phyloP scores from a whole-genome alignment of 30 jellyfish, hydroid and myxozoan species.

The Sanderia malayensis region DNA sequence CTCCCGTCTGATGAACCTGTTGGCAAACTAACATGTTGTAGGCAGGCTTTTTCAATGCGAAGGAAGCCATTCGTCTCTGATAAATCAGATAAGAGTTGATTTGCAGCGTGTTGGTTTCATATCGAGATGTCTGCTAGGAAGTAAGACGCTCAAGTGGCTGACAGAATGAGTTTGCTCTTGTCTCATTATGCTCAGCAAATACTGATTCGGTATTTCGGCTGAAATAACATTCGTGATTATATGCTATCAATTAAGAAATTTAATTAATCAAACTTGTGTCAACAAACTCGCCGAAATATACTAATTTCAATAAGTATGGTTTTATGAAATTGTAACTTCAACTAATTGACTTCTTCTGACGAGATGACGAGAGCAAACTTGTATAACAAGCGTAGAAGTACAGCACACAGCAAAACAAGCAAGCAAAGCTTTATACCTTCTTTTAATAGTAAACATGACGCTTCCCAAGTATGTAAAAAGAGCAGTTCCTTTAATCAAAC shows the following conservation, averaged over 20 bases:
- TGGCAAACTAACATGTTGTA: not conserved
- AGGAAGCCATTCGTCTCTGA: not conserved
- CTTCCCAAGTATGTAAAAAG: not conserved
- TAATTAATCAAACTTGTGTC: constrained; percentile 23
- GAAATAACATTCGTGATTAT: constrained; percentile 17
- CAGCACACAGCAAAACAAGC: not conserved
- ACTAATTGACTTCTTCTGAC: not conserved
- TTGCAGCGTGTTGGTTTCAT: constrained; percentile 31
- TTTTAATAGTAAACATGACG: not conserved
- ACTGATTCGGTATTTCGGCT: constrained; percentile 1
- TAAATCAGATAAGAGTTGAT: not conserved
- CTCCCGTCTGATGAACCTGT: not conserved
- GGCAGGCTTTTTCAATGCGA: not conserved
- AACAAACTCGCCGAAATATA: not conserved
- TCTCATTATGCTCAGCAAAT: constrained; percentile 23
- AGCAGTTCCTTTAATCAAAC: too few relatives aligned
- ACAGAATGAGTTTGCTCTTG: constrained; percentile 23
- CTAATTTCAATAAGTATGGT: constrained; percentile 21
- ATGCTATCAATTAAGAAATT: constrained; percentile 49
- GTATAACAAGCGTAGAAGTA: not conserved
- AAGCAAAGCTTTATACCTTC: not conserved
- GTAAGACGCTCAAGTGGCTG: constrained; percentile 47
- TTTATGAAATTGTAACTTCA: not conserved
- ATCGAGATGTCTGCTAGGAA: constrained; percentile 34
- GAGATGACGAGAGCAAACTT: not conserved